Evolutionary conservation across 2,888 invertebrate species (phyloP).

Genomic region (Pinctada fucata): DNA sequence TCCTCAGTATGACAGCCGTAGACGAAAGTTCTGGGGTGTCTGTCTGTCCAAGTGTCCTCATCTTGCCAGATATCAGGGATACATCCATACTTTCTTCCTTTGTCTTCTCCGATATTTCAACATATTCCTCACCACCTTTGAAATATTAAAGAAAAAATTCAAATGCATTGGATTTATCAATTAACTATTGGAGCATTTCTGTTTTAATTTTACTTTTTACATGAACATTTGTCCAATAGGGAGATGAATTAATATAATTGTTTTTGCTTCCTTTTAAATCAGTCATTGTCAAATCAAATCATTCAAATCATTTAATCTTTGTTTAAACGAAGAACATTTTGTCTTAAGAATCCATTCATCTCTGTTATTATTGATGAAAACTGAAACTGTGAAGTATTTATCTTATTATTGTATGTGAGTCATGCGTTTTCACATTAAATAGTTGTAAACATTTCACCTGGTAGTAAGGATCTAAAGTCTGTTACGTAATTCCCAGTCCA

Average conservation of each 20-base stretch:
- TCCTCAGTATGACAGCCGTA: conserved; percentile 51
- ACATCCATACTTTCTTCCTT: conserved; percentile 60
- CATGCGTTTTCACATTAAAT: too few relatives aligned
- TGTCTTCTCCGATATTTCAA: conserved; percentile 39
- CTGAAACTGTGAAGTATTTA: too few relatives aligned
- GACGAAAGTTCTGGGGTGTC: conserved; percentile 40
- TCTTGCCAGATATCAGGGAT: conserved; percentile 80
- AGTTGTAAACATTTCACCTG: conserved; percentile 76
- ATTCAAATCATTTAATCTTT: too few relatives aligned
- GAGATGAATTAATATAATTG: too few relatives aligned
- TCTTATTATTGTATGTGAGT: too few relatives aligned
- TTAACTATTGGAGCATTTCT: background rate
- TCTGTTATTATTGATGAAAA: too few relatives aligned
- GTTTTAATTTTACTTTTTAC: background rate
- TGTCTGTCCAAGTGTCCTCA: conserved; percentile 79
- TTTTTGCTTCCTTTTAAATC: too few relatives aligned
- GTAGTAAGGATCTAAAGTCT: conserved; percentile 86
- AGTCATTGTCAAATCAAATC: too few relatives aligned
- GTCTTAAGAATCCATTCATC: too few relatives aligned
- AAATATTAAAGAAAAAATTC: background rate
- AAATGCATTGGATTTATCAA: background rate
- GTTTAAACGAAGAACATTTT: too few relatives aligned
- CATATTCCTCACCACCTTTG: conserved; percentile 45
- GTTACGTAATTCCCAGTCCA: conserved; percentile 82
- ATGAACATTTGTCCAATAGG: background rate